A percentile compares a stretch with the other conserved stretches of the same genome.
Evolutionary conservation across 2,888 invertebrate genomes (phyloP).

Genomic region (Acleris literana): DNA sequence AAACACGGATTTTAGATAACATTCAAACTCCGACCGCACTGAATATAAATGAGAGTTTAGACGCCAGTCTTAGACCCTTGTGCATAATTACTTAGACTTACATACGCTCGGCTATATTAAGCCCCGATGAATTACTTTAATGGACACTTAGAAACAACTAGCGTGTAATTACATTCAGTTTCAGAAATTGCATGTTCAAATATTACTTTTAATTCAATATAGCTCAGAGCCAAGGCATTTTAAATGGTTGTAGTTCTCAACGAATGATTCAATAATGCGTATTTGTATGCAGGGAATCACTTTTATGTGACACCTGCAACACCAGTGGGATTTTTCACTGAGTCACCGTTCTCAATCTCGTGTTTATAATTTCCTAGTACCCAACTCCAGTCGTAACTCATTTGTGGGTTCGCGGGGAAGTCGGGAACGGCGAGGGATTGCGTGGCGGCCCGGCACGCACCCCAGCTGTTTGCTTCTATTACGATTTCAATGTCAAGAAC

Average conservation of each 20-base stretch:
- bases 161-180: constrained; percentile 42
- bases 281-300: constrained; percentile 27
- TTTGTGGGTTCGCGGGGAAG: constrained; percentile 35
- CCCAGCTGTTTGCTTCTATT: constrained; percentile 81
- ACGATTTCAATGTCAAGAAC: constrained; percentile 83
- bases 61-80: constrained; percentile 72
- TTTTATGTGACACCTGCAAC: constrained; percentile 23
- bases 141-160: constrained; percentile 56
- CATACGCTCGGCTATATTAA: constrained; percentile 63
- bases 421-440: constrained; percentile 53
- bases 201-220: constrained; percentile 20
- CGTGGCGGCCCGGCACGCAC: constrained; percentile 70
- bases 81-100: constrained; percentile 76
- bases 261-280: constrained; percentile 7
- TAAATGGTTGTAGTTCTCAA: constrained; percentile 19
- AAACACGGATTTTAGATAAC: constrained; percentile 84
- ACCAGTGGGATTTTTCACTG: constrained; percentile 16
- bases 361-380: constrained; percentile 6
- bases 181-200: constrained; percentile 27
- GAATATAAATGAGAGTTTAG: constrained; percentile 83
- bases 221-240: constrained; percentile 1
- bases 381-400: constrained; percentile 12
- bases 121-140: constrained; percentile 66
- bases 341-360: constrained; percentile 5
- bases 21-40: constrained; percentile 81